These are phyloP conservation scores for Sebastes alutus DNA, from an alignment of 2,797 vertebrate genomes.

Conservation along the genomic window DNA sequence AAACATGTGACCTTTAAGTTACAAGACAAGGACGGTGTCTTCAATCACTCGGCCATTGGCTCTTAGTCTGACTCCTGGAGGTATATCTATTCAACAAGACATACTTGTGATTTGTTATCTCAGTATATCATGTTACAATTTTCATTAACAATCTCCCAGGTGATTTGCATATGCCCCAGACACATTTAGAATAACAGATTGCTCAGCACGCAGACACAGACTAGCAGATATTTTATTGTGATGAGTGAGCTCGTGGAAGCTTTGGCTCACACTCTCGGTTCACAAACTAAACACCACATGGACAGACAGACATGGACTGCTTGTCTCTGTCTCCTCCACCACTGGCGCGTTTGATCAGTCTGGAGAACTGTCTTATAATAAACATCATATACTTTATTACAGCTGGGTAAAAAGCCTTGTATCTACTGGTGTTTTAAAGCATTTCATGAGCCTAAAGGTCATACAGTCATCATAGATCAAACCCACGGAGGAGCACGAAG, in stretches of 20 bases:
- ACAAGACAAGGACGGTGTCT: not conserved
- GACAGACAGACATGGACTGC: slow-evolving; percentile 31
- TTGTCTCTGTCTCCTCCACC: slow-evolving; percentile 15
- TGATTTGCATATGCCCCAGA: slow-evolving; percentile 50
- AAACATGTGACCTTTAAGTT: not conserved
- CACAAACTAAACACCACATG: slow-evolving; percentile 47
- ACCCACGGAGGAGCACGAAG: not conserved
- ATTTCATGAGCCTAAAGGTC: slow-evolving; percentile 10
- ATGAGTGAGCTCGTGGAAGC: slow-evolving; percentile 23
- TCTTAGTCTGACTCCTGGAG: not conserved
- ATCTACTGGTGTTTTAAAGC: not conserved
- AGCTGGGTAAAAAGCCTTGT: not conserved
- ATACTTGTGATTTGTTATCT: not conserved
- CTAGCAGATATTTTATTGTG: slow-evolving; percentile 31
- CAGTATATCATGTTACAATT: not conserved
- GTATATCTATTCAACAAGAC: not conserved
- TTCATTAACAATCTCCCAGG: slow-evolving; percentile 19
- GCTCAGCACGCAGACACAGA: slow-evolving; percentile 25
- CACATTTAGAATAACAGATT: slow-evolving; percentile 43
- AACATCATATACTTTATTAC: slow-evolving; percentile 2
- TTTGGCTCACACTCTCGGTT: slow-evolving; percentile 27
- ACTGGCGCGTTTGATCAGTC: not conserved
- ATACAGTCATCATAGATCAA: not conserved
- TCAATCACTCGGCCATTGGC: not conserved
- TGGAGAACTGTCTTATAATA: slow-evolving; percentile 9